Base-by-base conservation (phyloP, 1,140 invertebrate species). In the Musca vetustissima region DNA sequence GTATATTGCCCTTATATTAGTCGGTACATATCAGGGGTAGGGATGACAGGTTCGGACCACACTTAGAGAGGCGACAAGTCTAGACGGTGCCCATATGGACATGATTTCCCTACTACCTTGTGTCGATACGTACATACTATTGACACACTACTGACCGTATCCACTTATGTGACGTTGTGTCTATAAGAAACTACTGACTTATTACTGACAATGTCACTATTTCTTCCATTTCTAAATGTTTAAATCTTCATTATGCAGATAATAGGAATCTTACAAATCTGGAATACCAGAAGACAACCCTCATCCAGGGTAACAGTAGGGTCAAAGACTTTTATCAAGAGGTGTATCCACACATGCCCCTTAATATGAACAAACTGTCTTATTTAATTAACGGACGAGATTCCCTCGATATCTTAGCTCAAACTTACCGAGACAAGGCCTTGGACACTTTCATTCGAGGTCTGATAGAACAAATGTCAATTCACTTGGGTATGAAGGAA, bases 401-500 rank as follows among this genome's bases (percentile, higher is more conserved):
- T 55, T 52, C 59, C 36, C 43, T 69, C 4, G n/a, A 28, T 2
- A 50, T 68, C 36, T 19, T 67, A 21, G 53, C 66, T 1, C 24
- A 70, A 49, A 47, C 25, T 8, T 70, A 70, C 22, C 67, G 59
- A 48, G 57, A 67, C 15, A 70, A 70, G 28, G 55, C 66, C 11
- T 28, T 70, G 9, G 65, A 70, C 24, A 67, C 66, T 19, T 70
- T 70, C 32, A 28, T 70, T 70, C n/a, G 69, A 21, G 69, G 69
- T 19, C 64, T 67, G 2, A 70, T 55, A 25, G 69, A 55, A 9
- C 65, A 70, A 49, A 32, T 70, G 4, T 59, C 69, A 11, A 11
- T 65, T 6, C 43, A 67, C n/a, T 28, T 70, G 14, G 32, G 64
- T 3, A 61, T 70, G 15, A 24, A 47, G 22, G 64, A 70, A 25